Percentiles rank a stretch among this genome's conserved stretches.
Evolutionary conservation across 2,113 vertebrate genomes (phyloP).

Genomic region (Equus przewalskii): DNA sequence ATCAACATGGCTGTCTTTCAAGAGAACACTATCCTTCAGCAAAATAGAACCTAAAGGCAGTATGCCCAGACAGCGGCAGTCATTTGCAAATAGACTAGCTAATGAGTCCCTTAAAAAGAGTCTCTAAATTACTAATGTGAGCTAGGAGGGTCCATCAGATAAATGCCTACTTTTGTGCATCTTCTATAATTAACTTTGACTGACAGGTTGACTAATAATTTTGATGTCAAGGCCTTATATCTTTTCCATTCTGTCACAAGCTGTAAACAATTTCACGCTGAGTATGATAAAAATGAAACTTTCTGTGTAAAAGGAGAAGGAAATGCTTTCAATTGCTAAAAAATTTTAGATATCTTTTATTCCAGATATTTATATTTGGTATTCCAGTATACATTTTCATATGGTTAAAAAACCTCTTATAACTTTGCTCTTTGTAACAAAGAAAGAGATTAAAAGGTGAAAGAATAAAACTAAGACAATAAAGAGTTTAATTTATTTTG

Average conservation of each 20-base stretch:
- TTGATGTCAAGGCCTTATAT: conserved; percentile 56
- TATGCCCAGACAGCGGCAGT: conserved; percentile 47
- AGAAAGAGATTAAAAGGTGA: conserved; percentile 33
- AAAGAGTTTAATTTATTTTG: conserved; percentile 66
- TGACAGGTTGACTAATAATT: conserved; percentile 64
- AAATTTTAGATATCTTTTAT: not conserved
- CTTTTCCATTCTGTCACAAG: conserved; percentile 49
- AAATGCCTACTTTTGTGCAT: conserved; percentile 41
- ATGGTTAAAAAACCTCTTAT: not conserved
- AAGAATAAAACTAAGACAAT: conserved; percentile 38
- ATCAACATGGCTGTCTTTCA: conserved; percentile 61
- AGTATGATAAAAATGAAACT: conserved; percentile 51
- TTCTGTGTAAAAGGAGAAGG: not conserved
- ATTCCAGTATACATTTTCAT: not conserved
- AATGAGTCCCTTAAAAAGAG: conserved; percentile 70
- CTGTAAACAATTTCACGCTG: conserved; percentile 67
- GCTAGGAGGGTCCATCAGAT: conserved; percentile 46
- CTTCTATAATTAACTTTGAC: conserved; percentile 75
- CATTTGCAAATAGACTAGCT: conserved; percentile 62
- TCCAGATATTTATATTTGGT: conserved; percentile 33
- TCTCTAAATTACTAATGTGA: conserved; percentile 58
- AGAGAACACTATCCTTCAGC: conserved; percentile 14
- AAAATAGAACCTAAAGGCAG: conserved; percentile 56
- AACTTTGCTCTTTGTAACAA: not conserved
- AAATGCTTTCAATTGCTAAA: not conserved